Evolutionary conservation across 2,888 invertebrate genomes (phyloP).

Genomic region (Zootermopsis nevadensis): DNA sequence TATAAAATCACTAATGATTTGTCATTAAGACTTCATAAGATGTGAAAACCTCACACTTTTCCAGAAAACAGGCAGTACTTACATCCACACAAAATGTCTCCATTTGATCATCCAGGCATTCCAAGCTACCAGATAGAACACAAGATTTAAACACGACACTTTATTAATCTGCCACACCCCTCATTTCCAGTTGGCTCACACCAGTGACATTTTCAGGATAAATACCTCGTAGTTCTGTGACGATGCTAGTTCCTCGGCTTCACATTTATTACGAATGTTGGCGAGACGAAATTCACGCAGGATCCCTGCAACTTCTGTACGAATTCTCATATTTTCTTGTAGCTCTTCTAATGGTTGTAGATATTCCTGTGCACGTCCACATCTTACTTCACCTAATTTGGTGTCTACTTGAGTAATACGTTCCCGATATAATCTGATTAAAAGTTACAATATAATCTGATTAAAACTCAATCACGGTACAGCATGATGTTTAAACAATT

Average conservation of each 20-base stretch:
- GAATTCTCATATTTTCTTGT: conserved; percentile 85
- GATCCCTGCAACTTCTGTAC: conserved; percentile 92
- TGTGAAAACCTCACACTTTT: too few species aligned
- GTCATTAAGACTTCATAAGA: too few species aligned
- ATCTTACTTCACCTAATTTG: conserved; percentile 86
- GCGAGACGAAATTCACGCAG: conserved; percentile 81
- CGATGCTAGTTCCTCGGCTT: conserved; percentile 90
- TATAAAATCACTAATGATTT: too few species aligned
- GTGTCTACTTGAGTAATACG: conserved; percentile 84
- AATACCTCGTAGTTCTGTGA: conserved; percentile 87
- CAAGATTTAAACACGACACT: too few species aligned
- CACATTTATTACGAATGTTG: conserved; percentile 86
- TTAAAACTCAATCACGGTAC: conserved; percentile 45
- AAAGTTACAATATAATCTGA: conserved; percentile 77
- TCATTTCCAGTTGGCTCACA: too few species aligned
- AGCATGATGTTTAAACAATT: background rate
- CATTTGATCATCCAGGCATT: too few species aligned
- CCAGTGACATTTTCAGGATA: too few species aligned
- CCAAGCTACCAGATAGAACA: too few species aligned
- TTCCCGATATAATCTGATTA: conserved; percentile 78
- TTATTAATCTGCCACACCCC: too few species aligned
- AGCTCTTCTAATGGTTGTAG: conserved; percentile 85
- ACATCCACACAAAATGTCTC: too few species aligned
- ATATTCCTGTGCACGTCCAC: conserved; percentile 90
- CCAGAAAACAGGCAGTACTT: too few species aligned